Evolutionary conservation across 1,140 invertebrate genomes (phyloP), one percentile per base, ranked within the genome.

Genomic region (Orius laevigatus): DNA sequence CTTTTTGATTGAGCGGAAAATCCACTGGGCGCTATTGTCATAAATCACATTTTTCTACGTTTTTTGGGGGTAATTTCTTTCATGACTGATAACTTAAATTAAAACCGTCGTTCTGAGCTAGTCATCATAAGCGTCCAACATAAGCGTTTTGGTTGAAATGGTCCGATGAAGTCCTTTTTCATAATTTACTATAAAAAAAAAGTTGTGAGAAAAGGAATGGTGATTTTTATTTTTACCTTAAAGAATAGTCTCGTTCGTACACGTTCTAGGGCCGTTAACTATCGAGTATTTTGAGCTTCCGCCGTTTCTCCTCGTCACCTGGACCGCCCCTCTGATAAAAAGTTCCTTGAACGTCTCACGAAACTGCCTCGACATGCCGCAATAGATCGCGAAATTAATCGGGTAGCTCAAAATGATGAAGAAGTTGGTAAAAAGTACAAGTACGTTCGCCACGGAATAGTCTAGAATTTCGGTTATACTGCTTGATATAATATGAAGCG

Each of bases 311-410:
- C 51, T 43, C 9, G 46, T 53, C 35, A 46, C 57, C 32, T 56
- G 55, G 1, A 60, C 56, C 9, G 55, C 56, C 2, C 74, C 72
- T 1, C 74, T 66, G 5, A 84, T 71, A 57, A 94, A 93, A 3
- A 94, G 68, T 57, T 87, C 79, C 57, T 87, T 88, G 65, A 94
- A 95, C 0, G 90, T 94, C 62, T 92, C 86, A 25, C 90, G 69
- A 61, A 95, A 95, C 60, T 92, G 86, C 16, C 86, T 70, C 41
- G 83, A 88, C 90, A 94, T 94, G 4, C 87, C 87, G 62, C 89
- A 94, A 62, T 95, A 95, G 51, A 95, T 93, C 46, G 87, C 88
- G 59, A 95, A 95, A 65, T 94, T 92, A 48, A 93, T 80, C 0
- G 89, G 89, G 63, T 93, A 94, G 14, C 81, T 86, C 5, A 90